phyloP scores from a whole-genome alignment of 1,140 invertebrate species.

The Drosophila watanabei region DNA sequence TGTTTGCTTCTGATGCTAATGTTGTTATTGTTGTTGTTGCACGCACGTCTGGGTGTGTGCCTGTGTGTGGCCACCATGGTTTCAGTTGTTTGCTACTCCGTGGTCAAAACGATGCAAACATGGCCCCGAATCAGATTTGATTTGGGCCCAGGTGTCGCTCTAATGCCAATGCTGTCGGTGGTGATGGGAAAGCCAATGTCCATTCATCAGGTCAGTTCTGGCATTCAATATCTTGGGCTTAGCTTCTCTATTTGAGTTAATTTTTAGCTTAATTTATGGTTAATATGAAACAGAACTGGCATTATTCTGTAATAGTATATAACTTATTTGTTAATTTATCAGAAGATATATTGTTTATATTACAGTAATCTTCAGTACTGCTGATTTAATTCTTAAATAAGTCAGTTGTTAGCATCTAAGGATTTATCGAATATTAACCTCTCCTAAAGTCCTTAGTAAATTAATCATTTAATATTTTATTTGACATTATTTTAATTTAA shows the following conservation, averaged over 20 bases:
- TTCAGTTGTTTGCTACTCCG: constrained; percentile 42
- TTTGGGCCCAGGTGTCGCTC: constrained; percentile 45
- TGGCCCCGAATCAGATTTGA: constrained; percentile 42
- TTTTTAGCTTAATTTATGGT: background rate
- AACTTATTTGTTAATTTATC: too few relatives aligned
- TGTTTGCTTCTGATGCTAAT: constrained; percentile 5
- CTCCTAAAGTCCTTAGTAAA: too few relatives aligned
- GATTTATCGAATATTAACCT: too few relatives aligned
- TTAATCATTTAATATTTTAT: too few relatives aligned
- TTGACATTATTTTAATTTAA: too few relatives aligned
- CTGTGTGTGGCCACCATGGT: constrained; percentile 27
- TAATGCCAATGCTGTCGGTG: constrained; percentile 8
- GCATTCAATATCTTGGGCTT: constrained; percentile 11
- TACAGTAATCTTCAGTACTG: too few relatives aligned
- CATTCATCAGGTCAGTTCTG: constrained; percentile 8
- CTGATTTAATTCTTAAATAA: too few relatives aligned
- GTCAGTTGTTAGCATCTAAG: too few relatives aligned
- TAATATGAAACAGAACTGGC: background rate
- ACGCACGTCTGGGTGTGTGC: constrained; percentile 14
- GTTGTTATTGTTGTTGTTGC: constrained; percentile 6
- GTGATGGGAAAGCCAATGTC: constrained; percentile 2
- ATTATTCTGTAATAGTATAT: too few relatives aligned
- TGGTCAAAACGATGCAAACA: constrained; percentile 46
- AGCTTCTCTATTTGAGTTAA: background rate
- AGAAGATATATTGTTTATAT: too few relatives aligned